phyloP scores from a whole-genome alignment of 2,113 vertebrate genomes.

The Brienomyrus longianalis region DNA sequence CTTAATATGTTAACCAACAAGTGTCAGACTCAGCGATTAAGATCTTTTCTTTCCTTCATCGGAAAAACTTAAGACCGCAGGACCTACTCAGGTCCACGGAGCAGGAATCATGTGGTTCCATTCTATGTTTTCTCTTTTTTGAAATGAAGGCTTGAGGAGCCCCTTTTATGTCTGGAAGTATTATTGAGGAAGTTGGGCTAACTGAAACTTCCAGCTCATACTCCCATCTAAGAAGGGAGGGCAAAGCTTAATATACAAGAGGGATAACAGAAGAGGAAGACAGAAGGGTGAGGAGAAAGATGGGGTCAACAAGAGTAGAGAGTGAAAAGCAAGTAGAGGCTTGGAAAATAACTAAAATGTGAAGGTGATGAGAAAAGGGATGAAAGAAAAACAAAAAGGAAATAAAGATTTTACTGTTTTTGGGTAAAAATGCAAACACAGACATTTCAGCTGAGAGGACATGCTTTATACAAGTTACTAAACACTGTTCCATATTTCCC shows the following conservation, averaged over 20 bases:
- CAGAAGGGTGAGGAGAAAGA: not conserved
- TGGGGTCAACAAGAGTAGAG: not conserved
- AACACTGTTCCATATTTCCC: not conserved
- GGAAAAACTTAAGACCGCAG: not conserved
- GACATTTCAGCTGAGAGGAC: not conserved
- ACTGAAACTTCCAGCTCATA: not conserved
- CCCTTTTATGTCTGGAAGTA: not conserved
- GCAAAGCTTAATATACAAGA: not conserved
- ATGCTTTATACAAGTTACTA: not conserved
- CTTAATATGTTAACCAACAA: not conserved
- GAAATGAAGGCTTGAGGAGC: not conserved
- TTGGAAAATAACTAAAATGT: not conserved
- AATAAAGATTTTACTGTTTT: not conserved
- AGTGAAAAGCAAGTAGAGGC: not conserved
- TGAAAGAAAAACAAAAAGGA: constrained; percentile 4
- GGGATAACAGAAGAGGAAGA: not conserved
- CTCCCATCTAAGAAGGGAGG: not conserved
- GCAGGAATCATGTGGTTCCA: not conserved
- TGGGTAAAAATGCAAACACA: not conserved
- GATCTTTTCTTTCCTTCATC: not conserved
- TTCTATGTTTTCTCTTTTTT: not conserved
- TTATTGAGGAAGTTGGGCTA: not conserved
- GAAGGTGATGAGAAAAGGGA: not conserved
- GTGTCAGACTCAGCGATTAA: not conserved
- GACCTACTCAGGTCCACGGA: not conserved